These are phyloP conservation scores for Reinhardtius hippoglossoides DNA, from an alignment of 2,113 vertebrate genomes.

Conservation along the genomic window DNA sequence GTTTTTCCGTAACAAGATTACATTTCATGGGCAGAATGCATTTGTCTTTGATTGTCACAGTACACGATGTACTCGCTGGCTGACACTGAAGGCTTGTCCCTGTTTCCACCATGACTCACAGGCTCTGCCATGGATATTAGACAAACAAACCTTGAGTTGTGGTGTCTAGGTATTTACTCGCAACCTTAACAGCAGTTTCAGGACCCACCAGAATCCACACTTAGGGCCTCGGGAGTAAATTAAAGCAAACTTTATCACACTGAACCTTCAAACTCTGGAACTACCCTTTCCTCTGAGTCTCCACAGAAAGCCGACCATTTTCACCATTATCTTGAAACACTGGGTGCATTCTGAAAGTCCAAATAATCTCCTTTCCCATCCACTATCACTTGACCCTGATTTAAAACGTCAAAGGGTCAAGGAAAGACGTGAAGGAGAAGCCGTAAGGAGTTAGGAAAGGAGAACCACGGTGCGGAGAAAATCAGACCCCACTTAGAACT, in stretches of 20 bases:
- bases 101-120: conserved; percentile 43
- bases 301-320: neutral
- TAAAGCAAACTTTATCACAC: neutral
- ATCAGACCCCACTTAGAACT: no score
- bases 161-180: neutral
- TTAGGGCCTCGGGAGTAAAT: neutral
- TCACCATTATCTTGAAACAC: neutral
- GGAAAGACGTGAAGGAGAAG: no score
- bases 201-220: neutral
- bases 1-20: neutral
- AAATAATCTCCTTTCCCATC: no score
- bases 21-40: neutral
- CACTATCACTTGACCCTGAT: no score
- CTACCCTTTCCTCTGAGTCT: neutral
- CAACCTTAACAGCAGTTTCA: conserved; percentile 12
- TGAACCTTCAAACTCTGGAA: neutral
- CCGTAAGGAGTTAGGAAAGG: no score
- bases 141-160: conserved; percentile 31
- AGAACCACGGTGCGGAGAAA: no score
- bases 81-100: conserved; percentile 13
- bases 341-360: neutral
- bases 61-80: neutral
- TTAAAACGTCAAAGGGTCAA: no score
- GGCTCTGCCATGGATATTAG: conserved; percentile 23
- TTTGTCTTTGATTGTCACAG: conserved; percentile 13